phyloP scores from a whole-genome alignment of 2,797 vertebrate species.

The Malurus splendens region DNA sequence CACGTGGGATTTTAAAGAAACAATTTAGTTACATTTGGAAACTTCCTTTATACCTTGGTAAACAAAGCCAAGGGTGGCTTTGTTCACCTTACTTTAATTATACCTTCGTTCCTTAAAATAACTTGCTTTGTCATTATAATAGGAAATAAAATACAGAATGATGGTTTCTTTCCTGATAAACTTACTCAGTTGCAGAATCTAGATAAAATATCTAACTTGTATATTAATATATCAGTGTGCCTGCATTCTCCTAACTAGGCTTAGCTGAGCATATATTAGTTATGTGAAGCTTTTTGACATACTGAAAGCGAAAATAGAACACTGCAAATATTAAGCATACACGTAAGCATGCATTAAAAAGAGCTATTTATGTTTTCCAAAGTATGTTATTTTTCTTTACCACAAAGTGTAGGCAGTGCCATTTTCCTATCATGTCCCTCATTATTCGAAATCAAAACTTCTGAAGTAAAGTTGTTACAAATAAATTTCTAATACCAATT shows the following conservation, averaged over 20 bases:
- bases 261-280: neutral
- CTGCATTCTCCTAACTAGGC: neutral
- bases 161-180: neutral
- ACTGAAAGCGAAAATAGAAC: neutral
- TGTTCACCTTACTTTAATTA: conserved; percentile 42
- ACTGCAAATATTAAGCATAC: neutral
- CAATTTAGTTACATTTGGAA: conserved; percentile 46
- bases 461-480: neutral
- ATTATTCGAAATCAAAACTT: neutral
- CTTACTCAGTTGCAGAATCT: neutral
- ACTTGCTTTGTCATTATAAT: conserved; percentile 13
- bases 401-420: neutral
- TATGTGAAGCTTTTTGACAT: neutral
- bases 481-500: neutral
- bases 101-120: conserved; percentile 43
- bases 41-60: conserved; percentile 55
- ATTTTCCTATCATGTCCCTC: neutral
- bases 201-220: neutral
- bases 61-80: conserved; percentile 42
- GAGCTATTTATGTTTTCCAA: neutral
- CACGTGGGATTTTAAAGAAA: conserved; percentile 40
- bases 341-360: neutral
- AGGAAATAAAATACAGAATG: neutral
- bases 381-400: neutral
- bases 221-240: neutral